Conservation (phyloP, 2,113 vertebrate species). For the Morone chrysops region DNA sequence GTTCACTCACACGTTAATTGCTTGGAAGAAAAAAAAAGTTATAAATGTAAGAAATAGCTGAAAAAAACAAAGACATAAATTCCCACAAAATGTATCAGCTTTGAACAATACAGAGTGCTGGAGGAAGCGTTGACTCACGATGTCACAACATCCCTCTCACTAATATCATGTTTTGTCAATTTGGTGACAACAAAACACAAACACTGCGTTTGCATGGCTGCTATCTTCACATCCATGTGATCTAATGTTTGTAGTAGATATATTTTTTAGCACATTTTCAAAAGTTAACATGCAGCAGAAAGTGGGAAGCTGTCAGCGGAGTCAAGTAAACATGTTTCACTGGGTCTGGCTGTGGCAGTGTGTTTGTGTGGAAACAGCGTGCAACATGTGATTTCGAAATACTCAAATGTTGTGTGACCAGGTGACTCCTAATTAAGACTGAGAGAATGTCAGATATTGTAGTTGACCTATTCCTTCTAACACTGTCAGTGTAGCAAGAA, state of each 20-base stretch:
- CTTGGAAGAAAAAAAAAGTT: constrained; percentile 3
- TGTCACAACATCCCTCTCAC: constrained; percentile 28
- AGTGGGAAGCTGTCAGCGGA: constrained; percentile 24
- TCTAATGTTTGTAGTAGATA: constrained; percentile 3
- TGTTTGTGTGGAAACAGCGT: constrained; percentile 22
- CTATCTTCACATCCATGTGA: constrained; percentile 4
- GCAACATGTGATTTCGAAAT: constrained; percentile 8
- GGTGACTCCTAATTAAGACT: constrained; percentile 58
- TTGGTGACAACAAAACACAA: constrained; percentile 48
- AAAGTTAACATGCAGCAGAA: constrained; percentile 23
- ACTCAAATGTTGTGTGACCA: constrained; percentile 24
- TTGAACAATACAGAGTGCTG: neutral
- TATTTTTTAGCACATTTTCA: constrained; percentile 24
- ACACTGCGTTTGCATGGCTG: constrained; percentile 25
- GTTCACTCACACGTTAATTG: constrained; percentile 54
- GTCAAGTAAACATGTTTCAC: constrained; percentile 11
- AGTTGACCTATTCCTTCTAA: constrained; percentile 56
- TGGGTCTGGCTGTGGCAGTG: constrained; percentile 1
- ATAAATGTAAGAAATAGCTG: neutral
- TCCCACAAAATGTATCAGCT: constrained; percentile 8
- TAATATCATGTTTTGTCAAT: constrained; percentile 20
- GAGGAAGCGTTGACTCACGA: neutral
- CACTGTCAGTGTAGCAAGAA: constrained; percentile 46
- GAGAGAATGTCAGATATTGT: constrained; percentile 56
- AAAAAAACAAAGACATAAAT: neutral